These are phyloP conservation scores for Xenotilapia longispinis DNA, from an alignment of 2,113 vertebrate species.

Conservation along the genomic window DNA sequence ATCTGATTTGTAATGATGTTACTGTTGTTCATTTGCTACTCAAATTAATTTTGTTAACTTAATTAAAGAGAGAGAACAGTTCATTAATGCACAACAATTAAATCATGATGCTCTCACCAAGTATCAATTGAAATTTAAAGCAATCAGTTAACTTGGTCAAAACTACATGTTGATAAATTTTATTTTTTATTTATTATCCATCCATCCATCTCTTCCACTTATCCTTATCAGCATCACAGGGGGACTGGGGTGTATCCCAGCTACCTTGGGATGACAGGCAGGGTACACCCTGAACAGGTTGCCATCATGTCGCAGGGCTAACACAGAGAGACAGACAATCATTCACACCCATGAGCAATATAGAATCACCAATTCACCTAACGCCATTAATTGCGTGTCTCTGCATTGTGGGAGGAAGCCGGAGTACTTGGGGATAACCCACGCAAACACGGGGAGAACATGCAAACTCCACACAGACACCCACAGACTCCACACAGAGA, in stretches of 20 bases:
- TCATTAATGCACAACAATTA: background rate
- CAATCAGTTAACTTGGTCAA: background rate
- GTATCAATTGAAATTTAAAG: background rate
- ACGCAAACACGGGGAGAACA: background rate
- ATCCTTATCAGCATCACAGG: background rate
- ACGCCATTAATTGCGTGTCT: background rate
- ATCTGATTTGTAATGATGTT: background rate
- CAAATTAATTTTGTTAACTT: background rate
- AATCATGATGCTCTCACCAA: background rate
- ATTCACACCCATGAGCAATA: background rate
- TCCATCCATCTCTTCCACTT: background rate
- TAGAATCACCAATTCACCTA: background rate
- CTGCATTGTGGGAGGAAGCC: background rate
- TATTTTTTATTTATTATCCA: background rate
- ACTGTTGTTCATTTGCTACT: background rate
- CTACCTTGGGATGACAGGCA: background rate
- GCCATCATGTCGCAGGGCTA: background rate
- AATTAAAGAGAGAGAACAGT: background rate
- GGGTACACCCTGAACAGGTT: background rate
- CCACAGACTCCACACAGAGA: background rate
- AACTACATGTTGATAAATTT: background rate
- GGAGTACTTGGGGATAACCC: background rate
- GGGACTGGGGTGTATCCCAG: background rate
- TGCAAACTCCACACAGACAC: background rate
- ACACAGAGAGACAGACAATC: background rate